These are phyloP conservation scores for Pelodytes ibericus DNA, from an alignment of 2,797 vertebrate species.

Conservation along the genomic window DNA sequence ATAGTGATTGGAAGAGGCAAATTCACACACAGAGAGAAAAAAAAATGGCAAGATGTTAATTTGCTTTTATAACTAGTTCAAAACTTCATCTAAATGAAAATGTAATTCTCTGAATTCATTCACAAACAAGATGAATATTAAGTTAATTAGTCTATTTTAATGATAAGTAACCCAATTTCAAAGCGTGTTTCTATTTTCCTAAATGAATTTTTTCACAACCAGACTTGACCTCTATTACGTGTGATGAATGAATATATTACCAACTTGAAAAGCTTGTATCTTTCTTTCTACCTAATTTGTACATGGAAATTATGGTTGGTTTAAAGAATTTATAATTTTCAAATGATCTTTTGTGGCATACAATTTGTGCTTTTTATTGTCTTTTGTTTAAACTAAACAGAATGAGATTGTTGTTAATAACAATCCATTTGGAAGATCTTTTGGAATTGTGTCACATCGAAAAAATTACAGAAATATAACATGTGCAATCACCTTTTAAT, in stretches of 20 bases:
- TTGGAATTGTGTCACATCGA: neutral
- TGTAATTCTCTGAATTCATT: slow-evolving; percentile 55
- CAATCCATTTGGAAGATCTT: neutral
- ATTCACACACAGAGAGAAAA: slow-evolving; percentile 46
- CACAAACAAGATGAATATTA: slow-evolving; percentile 59
- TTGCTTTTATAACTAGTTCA: slow-evolving; percentile 59
- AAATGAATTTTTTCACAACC: slow-evolving; percentile 55
- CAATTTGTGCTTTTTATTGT: neutral
- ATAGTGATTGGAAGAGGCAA: slow-evolving; percentile 43
- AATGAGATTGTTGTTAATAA: neutral
- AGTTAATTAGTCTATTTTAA: slow-evolving; percentile 50
- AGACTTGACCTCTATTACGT: slow-evolving; percentile 58
- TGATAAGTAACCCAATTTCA: slow-evolving; percentile 56
- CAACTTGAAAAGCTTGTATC: slow-evolving; percentile 51
- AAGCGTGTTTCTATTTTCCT: slow-evolving; percentile 42
- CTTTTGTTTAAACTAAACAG: neutral
- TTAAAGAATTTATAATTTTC: slow-evolving; percentile 24
- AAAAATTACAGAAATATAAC: neutral
- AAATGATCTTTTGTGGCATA: neutral
- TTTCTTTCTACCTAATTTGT: slow-evolving; percentile 55
- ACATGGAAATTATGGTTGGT: slow-evolving; percentile 47
- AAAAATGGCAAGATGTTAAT: slow-evolving; percentile 45
- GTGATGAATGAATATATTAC: slow-evolving; percentile 58
- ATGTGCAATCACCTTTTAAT: slow-evolving; percentile 5
- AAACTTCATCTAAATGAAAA: slow-evolving; percentile 63